Evolutionary conservation across 1,140 invertebrate species (phyloP).

Genomic region (Andrena cerasifolii): DNA sequence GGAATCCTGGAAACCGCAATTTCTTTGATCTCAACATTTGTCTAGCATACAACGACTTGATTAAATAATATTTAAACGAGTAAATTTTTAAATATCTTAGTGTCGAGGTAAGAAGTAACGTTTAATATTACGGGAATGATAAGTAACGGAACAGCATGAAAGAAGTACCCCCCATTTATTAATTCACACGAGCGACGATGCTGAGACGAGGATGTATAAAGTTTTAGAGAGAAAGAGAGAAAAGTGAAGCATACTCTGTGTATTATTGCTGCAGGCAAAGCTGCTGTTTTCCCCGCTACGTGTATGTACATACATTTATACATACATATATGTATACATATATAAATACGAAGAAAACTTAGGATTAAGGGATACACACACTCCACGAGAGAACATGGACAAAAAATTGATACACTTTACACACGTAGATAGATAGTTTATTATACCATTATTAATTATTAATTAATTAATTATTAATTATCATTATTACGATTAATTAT

Average conservation of each 20-base stretch:
- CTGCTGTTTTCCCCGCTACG: constrained; percentile 66
- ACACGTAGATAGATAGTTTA: constrained; percentile 78
- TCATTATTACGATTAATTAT: constrained; percentile 76
- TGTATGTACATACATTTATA: constrained; percentile 71
- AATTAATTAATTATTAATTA: constrained; percentile 69
- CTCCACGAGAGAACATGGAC: constrained; percentile 63
- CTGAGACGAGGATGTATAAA: constrained; percentile 71
- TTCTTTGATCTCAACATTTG: constrained; percentile 82
- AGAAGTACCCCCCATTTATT: constrained; percentile 59
- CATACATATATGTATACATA: constrained; percentile 71
- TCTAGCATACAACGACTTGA: constrained; percentile 80
- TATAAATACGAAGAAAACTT: constrained; percentile 73
- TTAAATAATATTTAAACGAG: constrained; percentile 72
- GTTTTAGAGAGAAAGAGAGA: constrained; percentile 59
- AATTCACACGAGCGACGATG: constrained; percentile 35
- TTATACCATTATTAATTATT: constrained; percentile 69
- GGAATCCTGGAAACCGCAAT: constrained; percentile 75
- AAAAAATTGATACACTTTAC: constrained; percentile 65
- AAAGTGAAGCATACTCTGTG: constrained; percentile 72
- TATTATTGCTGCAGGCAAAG: constrained; percentile 74
- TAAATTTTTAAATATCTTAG: constrained; percentile 72
- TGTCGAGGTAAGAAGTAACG: constrained; percentile 63
- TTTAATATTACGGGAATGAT: constrained; percentile 64
- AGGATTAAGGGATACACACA: constrained; percentile 66
- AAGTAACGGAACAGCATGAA: constrained; percentile 49